These are phyloP conservation scores for Trachelus stipa DNA, from an alignment of 2,888 invertebrate species.

Conservation along the genomic window DNA sequence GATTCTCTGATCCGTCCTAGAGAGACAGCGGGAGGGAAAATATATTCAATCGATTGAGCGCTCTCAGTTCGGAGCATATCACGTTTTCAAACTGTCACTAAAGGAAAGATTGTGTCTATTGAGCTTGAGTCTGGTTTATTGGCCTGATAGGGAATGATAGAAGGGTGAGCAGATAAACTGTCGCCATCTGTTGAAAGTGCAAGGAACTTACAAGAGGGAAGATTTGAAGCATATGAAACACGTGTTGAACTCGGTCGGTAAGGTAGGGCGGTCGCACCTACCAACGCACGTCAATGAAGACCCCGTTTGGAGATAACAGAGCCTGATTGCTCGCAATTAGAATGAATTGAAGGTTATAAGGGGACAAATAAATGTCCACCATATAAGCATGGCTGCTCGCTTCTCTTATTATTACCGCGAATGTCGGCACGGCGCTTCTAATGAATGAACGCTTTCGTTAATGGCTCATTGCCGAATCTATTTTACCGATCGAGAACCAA, in stretches of 20 bases:
- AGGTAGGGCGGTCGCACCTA: not conserved
- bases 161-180: not conserved
- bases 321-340: slow-evolving; percentile 52
- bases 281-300: not conserved
- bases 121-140: not conserved
- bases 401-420: not conserved
- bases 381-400: not conserved
- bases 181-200: not conserved
- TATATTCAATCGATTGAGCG: not conserved
- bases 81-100: not conserved
- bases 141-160: not conserved
- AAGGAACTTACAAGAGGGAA: not conserved
- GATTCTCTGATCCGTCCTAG: not conserved
- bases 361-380: slow-evolving; percentile 33
- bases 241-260: slow-evolving; percentile 1
- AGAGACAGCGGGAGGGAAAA: not conserved
- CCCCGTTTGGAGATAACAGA: not conserved
- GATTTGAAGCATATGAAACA: not conserved
- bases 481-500: slow-evolving; percentile 30
- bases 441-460: not conserved
- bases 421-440: not conserved
- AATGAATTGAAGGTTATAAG: slow-evolving; percentile 50
- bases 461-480: slow-evolving; percentile 6
- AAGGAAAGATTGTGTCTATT: not conserved
- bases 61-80: not conserved